Base-by-base conservation (phyloP, 1,140 invertebrate genomes). In the Geopemphigus sp. region DNA sequence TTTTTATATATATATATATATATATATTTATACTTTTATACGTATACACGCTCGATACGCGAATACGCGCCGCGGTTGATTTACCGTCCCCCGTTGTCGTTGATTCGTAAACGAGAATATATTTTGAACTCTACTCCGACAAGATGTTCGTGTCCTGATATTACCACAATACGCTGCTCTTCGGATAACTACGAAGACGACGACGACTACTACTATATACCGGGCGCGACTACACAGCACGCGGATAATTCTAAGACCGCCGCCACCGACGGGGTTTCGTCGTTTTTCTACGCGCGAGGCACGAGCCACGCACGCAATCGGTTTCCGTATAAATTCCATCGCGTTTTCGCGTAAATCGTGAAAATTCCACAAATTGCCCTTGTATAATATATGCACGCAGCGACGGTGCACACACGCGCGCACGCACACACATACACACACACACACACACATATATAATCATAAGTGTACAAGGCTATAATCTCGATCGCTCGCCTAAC, bases 101-200 rank as follows among this genome's bases (percentile, higher is more conserved):
- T 29, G 32, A 15, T 59, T 59, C 22, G 26, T 56, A 73, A 56
- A 54, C 26, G 56, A 76, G 56, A 76, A 76, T 76, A 59, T 76
- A 76, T 59, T 76, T 24, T 50, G 2, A 24, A 76, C 19, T 45
- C 26, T 8, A 73, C 53, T 26, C 12, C 50, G 70, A 32, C 50
- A 53, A 32, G 70, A 56, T 73, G 70, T 73, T 56, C 24, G 15
- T 39, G 73, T 76, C n/a, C 47, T n/a, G 56, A 57, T 59, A 59
- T 59, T 59, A 39, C 32, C 32, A 14, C 15, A 56, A 32, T 56
- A 39, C 26, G 70, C 24, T 72, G 70, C 24, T 72, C 68, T 54
- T 26, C 50, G 19, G 26, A 56, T 17, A 15, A 64, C 61, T 5
- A 61, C 59, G 14, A 61, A 0, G 57, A 64, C 61, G 17, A 61